Percentiles rank a stretch among this genome's conserved stretches.
Conservation (phyloP, 2,113 vertebrate genomes). For the Apteryx owenii region DNA sequence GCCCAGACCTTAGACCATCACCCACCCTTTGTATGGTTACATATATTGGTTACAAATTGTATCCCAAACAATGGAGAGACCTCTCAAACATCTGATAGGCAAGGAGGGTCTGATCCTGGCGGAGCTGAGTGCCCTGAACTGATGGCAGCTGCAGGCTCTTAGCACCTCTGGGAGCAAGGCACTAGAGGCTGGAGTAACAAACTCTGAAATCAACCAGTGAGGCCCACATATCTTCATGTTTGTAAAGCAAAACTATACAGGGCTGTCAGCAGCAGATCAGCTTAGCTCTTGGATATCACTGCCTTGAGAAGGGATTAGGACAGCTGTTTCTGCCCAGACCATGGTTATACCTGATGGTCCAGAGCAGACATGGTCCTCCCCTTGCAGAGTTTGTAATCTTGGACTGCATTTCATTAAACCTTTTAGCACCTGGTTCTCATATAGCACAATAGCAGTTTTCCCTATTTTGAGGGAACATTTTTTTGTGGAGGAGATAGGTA, state of each 20-base stretch:
- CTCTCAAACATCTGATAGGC: background rate
- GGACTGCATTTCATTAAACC: background rate
- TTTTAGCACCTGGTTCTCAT: background rate
- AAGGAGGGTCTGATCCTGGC: background rate
- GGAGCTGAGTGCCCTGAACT: background rate
- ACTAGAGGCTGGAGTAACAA: rapidly evolving
- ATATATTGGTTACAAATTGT: background rate
- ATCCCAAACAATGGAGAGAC: rapidly evolving
- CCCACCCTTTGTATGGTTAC: background rate
- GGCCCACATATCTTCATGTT: background rate
- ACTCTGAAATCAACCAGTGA: background rate
- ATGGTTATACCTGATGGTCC: background rate
- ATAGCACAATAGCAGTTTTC: background rate
- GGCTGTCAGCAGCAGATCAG: background rate
- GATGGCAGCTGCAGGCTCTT: background rate
- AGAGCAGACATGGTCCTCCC: background rate
- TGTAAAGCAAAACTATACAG: background rate
- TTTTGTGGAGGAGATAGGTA: background rate
- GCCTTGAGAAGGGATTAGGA: background rate
- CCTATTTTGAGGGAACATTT: background rate
- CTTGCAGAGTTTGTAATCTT: background rate
- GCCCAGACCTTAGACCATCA: background rate
- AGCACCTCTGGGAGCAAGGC: background rate
- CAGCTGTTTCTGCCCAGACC: background rate
- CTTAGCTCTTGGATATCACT: background rate